These are phyloP conservation scores for Drosophila lacteicornis DNA, from an alignment of 1,140 invertebrate species.

Conservation along the genomic window DNA sequence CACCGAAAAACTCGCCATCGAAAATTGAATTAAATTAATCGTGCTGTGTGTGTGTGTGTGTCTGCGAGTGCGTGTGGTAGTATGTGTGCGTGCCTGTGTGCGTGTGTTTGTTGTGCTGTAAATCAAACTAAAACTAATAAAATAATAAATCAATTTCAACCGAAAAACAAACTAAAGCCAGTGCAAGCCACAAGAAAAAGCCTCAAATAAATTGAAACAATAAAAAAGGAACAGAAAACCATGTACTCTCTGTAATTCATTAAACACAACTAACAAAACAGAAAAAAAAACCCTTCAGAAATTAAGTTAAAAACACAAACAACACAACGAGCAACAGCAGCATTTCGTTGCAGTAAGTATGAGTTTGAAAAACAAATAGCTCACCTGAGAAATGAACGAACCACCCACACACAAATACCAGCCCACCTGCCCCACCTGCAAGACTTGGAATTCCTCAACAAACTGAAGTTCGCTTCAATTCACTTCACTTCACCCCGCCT, in stretches of 20 bases:
- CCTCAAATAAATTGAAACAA: constrained; percentile 28
- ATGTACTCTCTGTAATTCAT: constrained; percentile 51
- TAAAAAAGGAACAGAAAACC: constrained; percentile 27
- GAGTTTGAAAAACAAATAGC: constrained; percentile 40
- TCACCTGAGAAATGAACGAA: constrained; percentile 20
- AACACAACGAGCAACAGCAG: constrained; percentile 60
- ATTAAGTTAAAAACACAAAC: constrained; percentile 37
- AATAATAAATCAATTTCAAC: constrained; percentile 10
- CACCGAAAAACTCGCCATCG: constrained; percentile 47
- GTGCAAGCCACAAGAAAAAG: constrained; percentile 46
- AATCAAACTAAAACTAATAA: constrained; percentile 42
- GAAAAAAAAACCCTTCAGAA: constrained; percentile 23
- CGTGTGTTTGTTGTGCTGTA: constrained; percentile 20
- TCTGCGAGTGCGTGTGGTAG: constrained; percentile 2
- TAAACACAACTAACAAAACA: constrained; percentile 23
- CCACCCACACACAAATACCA: constrained; percentile 13
- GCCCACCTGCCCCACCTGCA: constrained; percentile 24
- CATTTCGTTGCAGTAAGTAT: constrained; percentile 75
- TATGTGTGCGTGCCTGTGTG: constrained; percentile 7
- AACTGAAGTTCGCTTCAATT: constrained; percentile 69
- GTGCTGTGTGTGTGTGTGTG: constrained; percentile 28
- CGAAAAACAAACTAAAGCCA: constrained; percentile 43
- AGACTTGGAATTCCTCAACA: constrained; percentile 56
- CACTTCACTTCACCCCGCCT: constrained; percentile 74
- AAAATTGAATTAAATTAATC: constrained; percentile 82